Conservation (phyloP, 2,113 vertebrate species). For the Calcarius ornatus region DNA sequence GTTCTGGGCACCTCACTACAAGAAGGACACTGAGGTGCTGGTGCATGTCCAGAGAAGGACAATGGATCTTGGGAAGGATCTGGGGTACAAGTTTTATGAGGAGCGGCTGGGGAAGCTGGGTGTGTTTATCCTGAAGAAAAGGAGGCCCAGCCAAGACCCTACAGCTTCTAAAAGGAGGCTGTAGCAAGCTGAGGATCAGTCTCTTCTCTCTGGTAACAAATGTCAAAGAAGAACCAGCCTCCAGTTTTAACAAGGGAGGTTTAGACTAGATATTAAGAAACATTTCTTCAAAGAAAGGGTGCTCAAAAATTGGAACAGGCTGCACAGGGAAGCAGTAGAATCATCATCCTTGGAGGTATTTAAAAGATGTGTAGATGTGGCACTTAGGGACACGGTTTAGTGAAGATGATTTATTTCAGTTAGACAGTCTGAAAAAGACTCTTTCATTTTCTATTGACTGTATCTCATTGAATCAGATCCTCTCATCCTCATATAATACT, state of each 20-base stretch:
- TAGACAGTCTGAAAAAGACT: background rate
- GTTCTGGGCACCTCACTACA: background rate
- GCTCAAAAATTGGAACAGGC: background rate
- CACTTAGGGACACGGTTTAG: background rate
- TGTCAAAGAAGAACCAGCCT: background rate
- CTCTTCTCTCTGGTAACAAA: background rate
- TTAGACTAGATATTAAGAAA: background rate
- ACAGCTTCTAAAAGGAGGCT: background rate
- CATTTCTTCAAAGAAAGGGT: background rate
- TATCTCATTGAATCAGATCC: background rate
- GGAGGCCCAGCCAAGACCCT: background rate
- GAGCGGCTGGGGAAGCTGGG: rapidly evolving
- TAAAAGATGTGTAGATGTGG: background rate
- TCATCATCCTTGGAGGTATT: background rate
- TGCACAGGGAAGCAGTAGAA: background rate
- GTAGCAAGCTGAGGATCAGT: background rate
- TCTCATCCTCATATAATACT: background rate
- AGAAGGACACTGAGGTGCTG: background rate
- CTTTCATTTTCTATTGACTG: background rate
- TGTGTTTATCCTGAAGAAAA: background rate
- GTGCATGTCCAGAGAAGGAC: background rate
- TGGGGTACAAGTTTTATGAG: background rate
- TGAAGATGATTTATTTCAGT: background rate
- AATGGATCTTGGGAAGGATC: rapidly evolving
- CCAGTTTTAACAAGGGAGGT: background rate